Conservation (phyloP, 2,113 vertebrate genomes). For the Apteryx mantelli region DNA sequence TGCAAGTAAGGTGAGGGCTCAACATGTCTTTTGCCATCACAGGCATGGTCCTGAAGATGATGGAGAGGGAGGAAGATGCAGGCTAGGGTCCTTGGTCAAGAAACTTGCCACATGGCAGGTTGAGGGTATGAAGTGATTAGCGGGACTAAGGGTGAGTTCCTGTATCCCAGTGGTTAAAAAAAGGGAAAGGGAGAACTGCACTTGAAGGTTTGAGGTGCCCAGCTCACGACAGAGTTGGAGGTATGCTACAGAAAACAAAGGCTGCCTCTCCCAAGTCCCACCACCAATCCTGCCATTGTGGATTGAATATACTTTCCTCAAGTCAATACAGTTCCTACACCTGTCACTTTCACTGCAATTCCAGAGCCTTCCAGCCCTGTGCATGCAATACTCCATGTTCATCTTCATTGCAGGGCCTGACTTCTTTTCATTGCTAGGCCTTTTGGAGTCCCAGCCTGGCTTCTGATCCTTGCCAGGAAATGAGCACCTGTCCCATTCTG, state of each 20-base stretch:
- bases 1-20: slow-evolving; percentile 15
- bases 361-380: not conserved
- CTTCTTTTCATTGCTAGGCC: not conserved
- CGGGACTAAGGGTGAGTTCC: not conserved
- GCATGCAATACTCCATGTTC: accelerated
- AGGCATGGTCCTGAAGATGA: not conserved
- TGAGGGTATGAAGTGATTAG: not conserved
- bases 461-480: not conserved
- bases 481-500: accelerated
- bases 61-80: not conserved
- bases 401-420: not conserved
- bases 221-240: not conserved
- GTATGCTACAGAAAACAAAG: not conserved
- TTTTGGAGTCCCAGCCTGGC: not conserved
- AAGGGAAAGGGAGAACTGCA: not conserved
- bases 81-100: not conserved
- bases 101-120: not conserved
- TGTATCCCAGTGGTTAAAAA: not conserved
- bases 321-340: not conserved
- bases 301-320: not conserved
- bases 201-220: not conserved
- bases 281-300: not conserved
- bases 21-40: not conserved
- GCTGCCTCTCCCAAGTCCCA: not conserved
- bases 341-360: not conserved